phyloP scores from a whole-genome alignment of 2,888 invertebrate species.

The Parthenolecanium corni region DNA sequence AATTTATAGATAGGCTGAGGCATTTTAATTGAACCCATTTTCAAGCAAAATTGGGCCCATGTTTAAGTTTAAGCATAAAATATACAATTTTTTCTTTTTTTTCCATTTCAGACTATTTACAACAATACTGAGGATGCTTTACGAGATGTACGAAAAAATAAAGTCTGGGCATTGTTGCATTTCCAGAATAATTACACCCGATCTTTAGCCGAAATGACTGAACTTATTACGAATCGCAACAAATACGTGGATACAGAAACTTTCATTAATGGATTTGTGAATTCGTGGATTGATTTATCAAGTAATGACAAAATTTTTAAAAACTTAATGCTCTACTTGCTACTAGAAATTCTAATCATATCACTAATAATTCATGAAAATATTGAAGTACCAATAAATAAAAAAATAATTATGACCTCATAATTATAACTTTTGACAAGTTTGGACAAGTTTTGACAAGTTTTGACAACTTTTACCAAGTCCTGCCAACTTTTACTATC shows the following conservation, averaged over 20 bases:
- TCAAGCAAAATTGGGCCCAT: no score
- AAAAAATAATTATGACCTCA: no score
- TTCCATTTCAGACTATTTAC: conserved; percentile 30
- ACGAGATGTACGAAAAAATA: conserved; percentile 29
- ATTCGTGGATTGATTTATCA: conserved; percentile 31
- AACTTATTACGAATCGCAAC: conserved; percentile 12
- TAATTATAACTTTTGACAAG: no score
- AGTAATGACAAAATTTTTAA: conserved; percentile 29
- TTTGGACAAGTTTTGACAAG: no score
- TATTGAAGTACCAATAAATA: no score
- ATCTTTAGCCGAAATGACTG: conserved; percentile 9
- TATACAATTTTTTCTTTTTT: neutral
- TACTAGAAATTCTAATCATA: no score
- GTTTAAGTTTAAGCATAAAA: neutral
- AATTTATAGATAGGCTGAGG: no score
- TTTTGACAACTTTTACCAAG: no score
- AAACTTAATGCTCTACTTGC: no score
- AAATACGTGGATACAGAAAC: conserved; percentile 18
- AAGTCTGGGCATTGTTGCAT: conserved; percentile 30
- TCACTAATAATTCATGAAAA: no score
- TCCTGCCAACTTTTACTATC: no score
- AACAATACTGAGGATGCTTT: conserved; percentile 30
- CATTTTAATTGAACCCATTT: no score
- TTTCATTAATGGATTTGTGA: conserved; percentile 29
- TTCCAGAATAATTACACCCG: conserved; percentile 30